phyloP scores from a whole-genome alignment of 1,140 invertebrate genomes.

The Drosophila obscura region DNA sequence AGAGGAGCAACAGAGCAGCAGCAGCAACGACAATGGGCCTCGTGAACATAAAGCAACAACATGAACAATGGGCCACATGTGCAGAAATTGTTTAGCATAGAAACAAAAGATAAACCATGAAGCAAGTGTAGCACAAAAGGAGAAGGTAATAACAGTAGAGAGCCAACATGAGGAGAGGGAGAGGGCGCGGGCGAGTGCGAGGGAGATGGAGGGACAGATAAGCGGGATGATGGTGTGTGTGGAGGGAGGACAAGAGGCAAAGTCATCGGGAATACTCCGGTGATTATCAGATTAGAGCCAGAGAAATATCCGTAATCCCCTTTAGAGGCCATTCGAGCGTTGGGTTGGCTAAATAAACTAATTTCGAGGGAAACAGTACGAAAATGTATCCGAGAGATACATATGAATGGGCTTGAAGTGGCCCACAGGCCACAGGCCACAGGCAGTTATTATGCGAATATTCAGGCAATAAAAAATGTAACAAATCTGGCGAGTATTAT shows the following conservation, averaged over 20 bases:
- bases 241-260: not conserved
- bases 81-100: slow-evolving; percentile 78
- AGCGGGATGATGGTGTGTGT: slow-evolving; percentile 5
- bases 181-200: slow-evolving; percentile 15
- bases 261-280: slow-evolving; percentile 7
- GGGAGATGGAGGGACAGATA: slow-evolving; percentile 2
- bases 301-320: slow-evolving; percentile 50
- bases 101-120: slow-evolving; percentile 76
- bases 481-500: slow-evolving; percentile 21
- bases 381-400: slow-evolving; percentile 54
- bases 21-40: slow-evolving; percentile 44
- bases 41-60: slow-evolving; percentile 49
- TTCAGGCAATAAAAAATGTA: slow-evolving; percentile 53
- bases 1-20: slow-evolving; percentile 19
- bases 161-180: slow-evolving; percentile 33
- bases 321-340: slow-evolving; percentile 47
- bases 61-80: slow-evolving; percentile 68
- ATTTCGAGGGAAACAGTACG: slow-evolving; percentile 30
- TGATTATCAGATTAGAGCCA: slow-evolving; percentile 49
- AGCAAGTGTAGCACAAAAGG: slow-evolving; percentile 69
- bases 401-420: slow-evolving; percentile 54
- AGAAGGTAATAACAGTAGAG: slow-evolving; percentile 53
- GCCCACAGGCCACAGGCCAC: slow-evolving; percentile 25
- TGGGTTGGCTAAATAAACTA: slow-evolving; percentile 52
- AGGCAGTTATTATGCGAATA: slow-evolving; percentile 53